Conservation (phyloP, 2,888 invertebrate species). For the Neoascia interrupta region DNA sequence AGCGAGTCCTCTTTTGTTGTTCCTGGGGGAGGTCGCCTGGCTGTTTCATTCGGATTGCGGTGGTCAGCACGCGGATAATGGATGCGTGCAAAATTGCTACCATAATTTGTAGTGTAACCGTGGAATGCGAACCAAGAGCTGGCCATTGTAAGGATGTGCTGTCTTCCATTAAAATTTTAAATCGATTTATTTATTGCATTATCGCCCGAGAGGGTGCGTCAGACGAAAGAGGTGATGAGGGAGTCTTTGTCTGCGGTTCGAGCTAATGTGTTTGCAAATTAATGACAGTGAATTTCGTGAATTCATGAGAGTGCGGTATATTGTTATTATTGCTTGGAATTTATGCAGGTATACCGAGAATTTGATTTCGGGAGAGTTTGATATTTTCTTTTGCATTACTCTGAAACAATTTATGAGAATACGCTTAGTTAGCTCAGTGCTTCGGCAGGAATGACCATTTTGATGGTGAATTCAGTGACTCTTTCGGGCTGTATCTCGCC, state of each 20-base stretch:
- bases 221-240: constrained; percentile 15
- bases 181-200: constrained; percentile 68
- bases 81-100: constrained; percentile 54
- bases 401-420: too few relatives aligned
- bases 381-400: too few relatives aligned
- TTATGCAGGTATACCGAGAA: too few relatives aligned
- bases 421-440: too few relatives aligned
- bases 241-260: constrained; percentile 57
- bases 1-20: constrained; percentile 17
- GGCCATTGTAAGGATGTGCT: not conserved
- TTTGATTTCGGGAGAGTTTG: too few relatives aligned
- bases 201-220: constrained; percentile 14
- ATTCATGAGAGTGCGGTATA: too few relatives aligned
- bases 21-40: not conserved
- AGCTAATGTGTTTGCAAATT: constrained; percentile 66
- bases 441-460: too few relatives aligned
- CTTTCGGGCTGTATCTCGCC: too few relatives aligned
- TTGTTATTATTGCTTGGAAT: too few relatives aligned
- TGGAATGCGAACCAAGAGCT: constrained; percentile 23
- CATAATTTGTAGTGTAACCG: constrained; percentile 27
- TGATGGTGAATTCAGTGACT: too few relatives aligned
- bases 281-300: too few relatives aligned
- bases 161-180: constrained; percentile 61
- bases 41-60: constrained; percentile 31
- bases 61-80: constrained; percentile 8